These are phyloP conservation scores for Bagarius yarrelli DNA, from an alignment of 2,113 vertebrate species.

Conservation along the genomic window DNA sequence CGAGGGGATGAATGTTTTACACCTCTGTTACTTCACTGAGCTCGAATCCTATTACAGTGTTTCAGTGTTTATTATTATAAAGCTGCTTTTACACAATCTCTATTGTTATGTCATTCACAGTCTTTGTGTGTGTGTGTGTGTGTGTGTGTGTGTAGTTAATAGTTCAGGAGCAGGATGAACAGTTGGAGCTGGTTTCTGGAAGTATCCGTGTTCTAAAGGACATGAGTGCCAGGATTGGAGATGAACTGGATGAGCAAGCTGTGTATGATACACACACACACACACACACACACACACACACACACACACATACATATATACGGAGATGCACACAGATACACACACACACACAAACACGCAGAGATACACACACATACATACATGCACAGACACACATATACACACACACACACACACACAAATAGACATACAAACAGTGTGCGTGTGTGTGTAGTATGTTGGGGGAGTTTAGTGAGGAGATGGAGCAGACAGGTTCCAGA, in stretches of 20 bases:
- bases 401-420: neutral
- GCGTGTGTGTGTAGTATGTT: conserved; percentile 68
- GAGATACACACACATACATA: too few relatives aligned
- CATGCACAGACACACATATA: too few relatives aligned
- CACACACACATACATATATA: too few relatives aligned
- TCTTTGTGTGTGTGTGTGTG: neutral
- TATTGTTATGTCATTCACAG: too few relatives aligned
- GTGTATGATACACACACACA: conserved; percentile 63
- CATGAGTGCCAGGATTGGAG: conserved; percentile 75
- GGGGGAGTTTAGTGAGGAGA: conserved; percentile 76
- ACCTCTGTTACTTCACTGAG: too few relatives aligned
- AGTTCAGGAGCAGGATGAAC: conserved; percentile 77
- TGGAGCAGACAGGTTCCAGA: conserved; percentile 76
- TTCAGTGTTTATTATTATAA: too few relatives aligned
- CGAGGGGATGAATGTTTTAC: too few relatives aligned
- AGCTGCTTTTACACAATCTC: too few relatives aligned
- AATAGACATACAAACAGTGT: neutral
- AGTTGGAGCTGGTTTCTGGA: conserved; percentile 79
- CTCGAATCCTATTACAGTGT: too few relatives aligned
- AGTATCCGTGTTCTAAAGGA: conserved; percentile 79
- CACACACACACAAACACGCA: neutral
- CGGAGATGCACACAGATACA: too few relatives aligned
- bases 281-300: conserved; percentile 12
- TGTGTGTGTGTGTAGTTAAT: conserved; percentile 68
- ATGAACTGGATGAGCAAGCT: conserved; percentile 80